A percentile compares a stretch with the other conserved stretches of the same genome.
phyloP scores from a whole-genome alignment of 2,113 vertebrate genomes.

The Alces alces region DNA sequence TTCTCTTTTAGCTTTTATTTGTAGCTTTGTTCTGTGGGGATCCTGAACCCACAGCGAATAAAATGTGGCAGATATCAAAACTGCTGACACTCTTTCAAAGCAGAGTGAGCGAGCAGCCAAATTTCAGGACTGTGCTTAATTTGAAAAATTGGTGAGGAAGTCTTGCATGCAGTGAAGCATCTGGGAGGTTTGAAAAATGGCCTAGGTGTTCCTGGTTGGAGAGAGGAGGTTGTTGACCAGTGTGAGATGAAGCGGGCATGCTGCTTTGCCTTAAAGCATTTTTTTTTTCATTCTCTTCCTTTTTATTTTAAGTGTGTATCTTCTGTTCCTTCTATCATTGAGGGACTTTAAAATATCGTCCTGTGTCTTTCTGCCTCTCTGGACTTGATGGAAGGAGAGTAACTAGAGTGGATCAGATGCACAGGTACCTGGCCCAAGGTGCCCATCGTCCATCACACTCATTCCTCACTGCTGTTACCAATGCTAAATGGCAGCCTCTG shows the following conservation, averaged over 20 bases:
- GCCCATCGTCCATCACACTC: slow-evolving; percentile 69
- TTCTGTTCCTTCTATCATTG: slow-evolving; percentile 48
- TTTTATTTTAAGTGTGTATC: neutral
- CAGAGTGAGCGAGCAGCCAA: slow-evolving; percentile 49
- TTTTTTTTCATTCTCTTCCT: neutral
- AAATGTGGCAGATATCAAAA: slow-evolving; percentile 56
- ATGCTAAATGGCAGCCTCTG: slow-evolving; percentile 74
- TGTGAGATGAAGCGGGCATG: slow-evolving; percentile 10
- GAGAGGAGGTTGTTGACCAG: slow-evolving; percentile 19
- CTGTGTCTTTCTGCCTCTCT: slow-evolving; percentile 63
- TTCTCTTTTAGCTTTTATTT: slow-evolving; percentile 52
- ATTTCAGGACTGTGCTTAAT: slow-evolving; percentile 60
- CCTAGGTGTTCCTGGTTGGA: slow-evolving; percentile 1
- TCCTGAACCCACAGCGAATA: neutral
- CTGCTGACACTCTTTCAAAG: slow-evolving; percentile 57
- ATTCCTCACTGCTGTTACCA: slow-evolving; percentile 73
- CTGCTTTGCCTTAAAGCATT: slow-evolving; percentile 24
- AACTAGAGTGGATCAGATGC: slow-evolving; percentile 38
- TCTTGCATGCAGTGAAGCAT: slow-evolving; percentile 69
- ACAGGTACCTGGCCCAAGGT: slow-evolving; percentile 59
- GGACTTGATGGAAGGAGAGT: slow-evolving; percentile 46
- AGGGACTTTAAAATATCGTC: slow-evolving; percentile 57
- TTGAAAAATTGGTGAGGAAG: slow-evolving; percentile 66
- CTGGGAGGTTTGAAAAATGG: slow-evolving; percentile 70
- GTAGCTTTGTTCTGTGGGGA: slow-evolving; percentile 50